phyloP scores from a whole-genome alignment of 53 echinoderm and acorn worm species.

The Henricia sp. region DNA sequence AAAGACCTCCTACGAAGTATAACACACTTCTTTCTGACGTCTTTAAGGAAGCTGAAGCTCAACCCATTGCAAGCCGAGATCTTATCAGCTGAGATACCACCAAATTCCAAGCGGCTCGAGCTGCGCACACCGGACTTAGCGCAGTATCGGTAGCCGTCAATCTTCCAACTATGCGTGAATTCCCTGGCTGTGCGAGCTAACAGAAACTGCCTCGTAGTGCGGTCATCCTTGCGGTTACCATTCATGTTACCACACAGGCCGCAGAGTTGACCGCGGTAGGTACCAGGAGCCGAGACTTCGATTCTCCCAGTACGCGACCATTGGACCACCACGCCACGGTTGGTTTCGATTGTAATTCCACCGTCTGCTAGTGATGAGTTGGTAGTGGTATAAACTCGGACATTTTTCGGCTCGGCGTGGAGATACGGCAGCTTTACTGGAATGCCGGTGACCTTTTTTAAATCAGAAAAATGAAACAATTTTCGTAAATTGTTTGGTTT shows the following conservation, averaged over 20 bases:
- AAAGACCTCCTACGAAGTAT: conserved; percentile 23
- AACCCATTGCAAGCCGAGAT: conserved; percentile 35
- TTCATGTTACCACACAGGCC: conserved; percentile 90
- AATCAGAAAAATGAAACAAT: too few species aligned
- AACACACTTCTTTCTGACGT: conserved; percentile 52
- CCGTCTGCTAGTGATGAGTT: neutral
- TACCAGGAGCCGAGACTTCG: conserved; percentile 39
- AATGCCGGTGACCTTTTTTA: conserved; percentile 56
- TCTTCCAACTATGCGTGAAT: conserved; percentile 82
- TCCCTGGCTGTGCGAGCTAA: conserved; percentile 57
- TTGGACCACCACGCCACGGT: conserved; percentile 63
- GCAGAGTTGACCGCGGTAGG: conserved; percentile 17
- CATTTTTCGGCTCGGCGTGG: conserved; percentile 66
- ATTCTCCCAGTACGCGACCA: conserved; percentile 56
- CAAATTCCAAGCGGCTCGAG: neutral
- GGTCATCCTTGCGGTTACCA: conserved; percentile 68
- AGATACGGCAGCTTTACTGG: conserved; percentile 67
- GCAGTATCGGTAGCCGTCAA: conserved; percentile 74
- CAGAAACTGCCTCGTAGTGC: conserved; percentile 69
- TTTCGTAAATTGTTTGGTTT: neutral
- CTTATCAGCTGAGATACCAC: conserved; percentile 6
- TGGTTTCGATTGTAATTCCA: conserved; percentile 45
- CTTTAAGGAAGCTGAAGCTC: conserved; percentile 16
- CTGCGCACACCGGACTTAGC: neutral
- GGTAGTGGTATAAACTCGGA: conserved; percentile 14